Conservation (phyloP, 2,113 vertebrate genomes). For the Chauna torquata region DNA sequence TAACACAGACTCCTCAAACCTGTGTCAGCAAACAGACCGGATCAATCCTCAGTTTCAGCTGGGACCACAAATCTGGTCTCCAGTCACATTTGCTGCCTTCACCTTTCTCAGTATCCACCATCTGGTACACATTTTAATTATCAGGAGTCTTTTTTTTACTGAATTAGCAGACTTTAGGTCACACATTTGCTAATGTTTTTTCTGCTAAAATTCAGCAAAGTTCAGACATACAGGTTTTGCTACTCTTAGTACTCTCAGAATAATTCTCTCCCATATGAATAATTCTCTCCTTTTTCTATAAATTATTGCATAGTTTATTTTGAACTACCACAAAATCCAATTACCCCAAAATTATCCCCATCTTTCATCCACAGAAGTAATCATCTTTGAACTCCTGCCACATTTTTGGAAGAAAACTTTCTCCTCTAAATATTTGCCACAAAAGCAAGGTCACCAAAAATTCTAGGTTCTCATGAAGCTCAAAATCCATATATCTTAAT, state of each 20-base stretch:
- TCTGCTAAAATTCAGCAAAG: background rate
- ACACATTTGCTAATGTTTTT: background rate
- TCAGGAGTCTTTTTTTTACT: background rate
- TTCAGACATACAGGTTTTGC: background rate
- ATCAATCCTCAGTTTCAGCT: background rate
- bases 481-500: background rate
- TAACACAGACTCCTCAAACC: background rate
- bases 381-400: background rate
- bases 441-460: background rate
- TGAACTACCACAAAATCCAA: background rate
- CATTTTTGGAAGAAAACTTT: background rate
- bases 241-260: background rate
- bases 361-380: background rate
- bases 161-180: background rate
- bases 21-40: background rate
- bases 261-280: background rate
- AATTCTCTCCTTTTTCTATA: background rate
- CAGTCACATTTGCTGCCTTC: background rate
- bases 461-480: background rate
- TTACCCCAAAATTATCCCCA: background rate
- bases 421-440: background rate
- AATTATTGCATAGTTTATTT: background rate
- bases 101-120: background rate
- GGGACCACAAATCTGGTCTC: background rate
- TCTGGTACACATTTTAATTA: slow-evolving; percentile 31